phyloP scores from a whole-genome alignment of 2,113 vertebrate genomes.

The Cygnus buccinator region DNA sequence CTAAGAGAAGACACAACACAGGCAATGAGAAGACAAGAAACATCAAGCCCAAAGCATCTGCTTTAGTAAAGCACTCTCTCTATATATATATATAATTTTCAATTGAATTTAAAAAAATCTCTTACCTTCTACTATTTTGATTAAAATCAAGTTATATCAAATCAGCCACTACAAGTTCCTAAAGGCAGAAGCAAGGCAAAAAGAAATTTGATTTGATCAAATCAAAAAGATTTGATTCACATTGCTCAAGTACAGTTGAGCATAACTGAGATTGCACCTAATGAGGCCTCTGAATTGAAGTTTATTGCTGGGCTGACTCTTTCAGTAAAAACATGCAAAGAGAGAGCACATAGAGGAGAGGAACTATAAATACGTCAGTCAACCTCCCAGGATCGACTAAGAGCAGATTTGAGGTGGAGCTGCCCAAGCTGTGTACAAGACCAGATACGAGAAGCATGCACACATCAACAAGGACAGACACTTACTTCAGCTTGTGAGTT shows the following conservation, averaged over 20 bases:
- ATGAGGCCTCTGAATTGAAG: neutral
- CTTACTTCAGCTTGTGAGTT: neutral
- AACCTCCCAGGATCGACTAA: neutral
- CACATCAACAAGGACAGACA: neutral
- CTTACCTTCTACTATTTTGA: rapidly evolving
- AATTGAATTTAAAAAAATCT: neutral
- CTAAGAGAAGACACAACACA: neutral
- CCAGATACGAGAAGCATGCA: rapidly evolving
- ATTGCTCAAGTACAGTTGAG: neutral
- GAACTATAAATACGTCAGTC: neutral
- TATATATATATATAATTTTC: neutral
- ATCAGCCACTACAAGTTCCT: neutral
- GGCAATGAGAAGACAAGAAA: neutral
- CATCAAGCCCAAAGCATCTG: neutral
- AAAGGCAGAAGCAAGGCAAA: neutral
- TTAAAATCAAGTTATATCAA: neutral
- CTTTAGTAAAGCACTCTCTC: neutral
- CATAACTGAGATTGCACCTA: neutral
- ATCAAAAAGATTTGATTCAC: neutral
- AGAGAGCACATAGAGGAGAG: neutral
- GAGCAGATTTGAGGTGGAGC: neutral
- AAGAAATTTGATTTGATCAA: too few species aligned
- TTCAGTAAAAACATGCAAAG: neutral
- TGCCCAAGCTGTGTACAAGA: neutral
- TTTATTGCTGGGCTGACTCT: neutral